Evolutionary conservation across 1,140 invertebrate species (phyloP).

Genomic region (Cherax destructor): DNA sequence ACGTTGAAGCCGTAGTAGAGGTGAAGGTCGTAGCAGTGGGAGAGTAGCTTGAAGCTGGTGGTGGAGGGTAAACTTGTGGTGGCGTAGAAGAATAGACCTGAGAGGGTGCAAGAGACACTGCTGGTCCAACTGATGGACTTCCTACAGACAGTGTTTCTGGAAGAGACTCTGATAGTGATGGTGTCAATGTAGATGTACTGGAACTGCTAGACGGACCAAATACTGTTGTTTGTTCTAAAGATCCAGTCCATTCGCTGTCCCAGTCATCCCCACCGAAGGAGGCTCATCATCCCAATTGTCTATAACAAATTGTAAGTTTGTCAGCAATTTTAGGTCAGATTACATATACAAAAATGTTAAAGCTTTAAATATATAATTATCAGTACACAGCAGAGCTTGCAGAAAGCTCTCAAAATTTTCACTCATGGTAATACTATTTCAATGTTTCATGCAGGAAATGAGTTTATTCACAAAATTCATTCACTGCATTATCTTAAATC

Average conservation of each 20-base stretch:
- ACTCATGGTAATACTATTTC: no score
- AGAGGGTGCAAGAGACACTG: conserved; percentile 45
- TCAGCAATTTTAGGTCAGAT: no score
- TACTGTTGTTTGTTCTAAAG: conserved; percentile 71
- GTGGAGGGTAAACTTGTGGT: conserved; percentile 29
- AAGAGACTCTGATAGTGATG: conserved; percentile 60
- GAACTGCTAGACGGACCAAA: conserved; percentile 66
- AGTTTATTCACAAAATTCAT: no score
- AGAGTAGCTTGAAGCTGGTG: conserved; percentile 27
- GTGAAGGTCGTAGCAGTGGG: conserved; percentile 28
- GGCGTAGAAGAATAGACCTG: conserved; percentile 36
- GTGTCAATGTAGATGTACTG: conserved; percentile 49
- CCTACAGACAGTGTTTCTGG: conserved; percentile 54
- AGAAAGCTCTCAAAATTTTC: no score
- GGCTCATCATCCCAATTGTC: conserved; percentile 72
- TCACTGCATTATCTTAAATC: no score
- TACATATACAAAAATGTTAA: no score
- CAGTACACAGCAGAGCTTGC: no score
- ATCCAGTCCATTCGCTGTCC: conserved; percentile 71
- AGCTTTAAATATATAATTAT: no score
- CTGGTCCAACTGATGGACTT: conserved; percentile 45
- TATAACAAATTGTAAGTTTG: conserved; percentile 57
- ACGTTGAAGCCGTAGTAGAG: conserved; percentile 39
- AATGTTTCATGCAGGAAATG: no score
- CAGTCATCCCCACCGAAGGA: conserved; percentile 62